Evolutionary conservation across 2,797 vertebrate species (phyloP).

Genomic region (Lutjanus campechanus): DNA sequence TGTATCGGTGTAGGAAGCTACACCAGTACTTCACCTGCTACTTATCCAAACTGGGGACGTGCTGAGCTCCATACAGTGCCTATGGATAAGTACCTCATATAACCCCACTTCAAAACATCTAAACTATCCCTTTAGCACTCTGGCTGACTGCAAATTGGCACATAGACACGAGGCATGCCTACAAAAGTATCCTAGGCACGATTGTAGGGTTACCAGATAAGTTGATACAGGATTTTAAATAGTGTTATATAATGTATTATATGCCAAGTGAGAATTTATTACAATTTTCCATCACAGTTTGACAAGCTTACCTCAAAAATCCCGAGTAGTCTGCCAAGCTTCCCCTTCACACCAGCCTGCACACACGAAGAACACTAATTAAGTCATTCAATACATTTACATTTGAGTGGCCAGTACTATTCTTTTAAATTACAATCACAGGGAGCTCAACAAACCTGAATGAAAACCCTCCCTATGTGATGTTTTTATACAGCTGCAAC

Average conservation of each 20-base stretch:
- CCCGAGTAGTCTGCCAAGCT: constrained; percentile 95
- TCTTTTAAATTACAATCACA: neutral
- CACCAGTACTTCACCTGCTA: no score
- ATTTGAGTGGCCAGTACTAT: neutral
- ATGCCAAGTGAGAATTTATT: constrained; percentile 6
- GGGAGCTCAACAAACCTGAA: neutral
- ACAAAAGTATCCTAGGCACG: neutral
- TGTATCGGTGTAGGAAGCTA: no score
- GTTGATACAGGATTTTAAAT: constrained; percentile 20
- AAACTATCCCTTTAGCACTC: neutral
- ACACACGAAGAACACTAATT: constrained; percentile 41
- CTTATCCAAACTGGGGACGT: no score
- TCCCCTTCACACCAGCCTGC: constrained; percentile 97
- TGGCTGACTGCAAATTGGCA: neutral
- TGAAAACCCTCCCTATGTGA: constrained; percentile 1
- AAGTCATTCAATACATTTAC: neutral
- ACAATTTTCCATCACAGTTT: constrained; percentile 27
- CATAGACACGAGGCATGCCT: neutral
- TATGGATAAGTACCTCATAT: no score
- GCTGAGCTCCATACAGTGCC: no score
- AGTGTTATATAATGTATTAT: neutral
- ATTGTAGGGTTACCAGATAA: constrained; percentile 7
- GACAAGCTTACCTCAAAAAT: constrained; percentile 96
- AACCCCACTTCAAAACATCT: no score
- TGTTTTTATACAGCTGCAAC: constrained; percentile 52